phyloP scores from a whole-genome alignment of 1,140 invertebrate genomes.

The Argopecten irradians region DNA sequence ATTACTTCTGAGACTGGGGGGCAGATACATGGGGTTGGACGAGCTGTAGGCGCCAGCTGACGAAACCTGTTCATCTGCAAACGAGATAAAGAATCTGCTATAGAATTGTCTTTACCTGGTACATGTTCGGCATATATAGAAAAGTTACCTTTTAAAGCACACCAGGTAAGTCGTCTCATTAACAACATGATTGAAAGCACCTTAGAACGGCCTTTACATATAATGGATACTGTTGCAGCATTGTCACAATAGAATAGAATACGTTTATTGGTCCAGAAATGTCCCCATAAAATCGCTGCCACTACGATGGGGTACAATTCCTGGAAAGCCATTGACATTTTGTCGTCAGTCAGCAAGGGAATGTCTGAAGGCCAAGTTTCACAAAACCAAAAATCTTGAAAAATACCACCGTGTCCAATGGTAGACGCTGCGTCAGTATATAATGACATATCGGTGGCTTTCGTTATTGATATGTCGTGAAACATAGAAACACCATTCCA shows the following conservation, averaged over 20 bases:
- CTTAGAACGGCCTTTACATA: neutral
- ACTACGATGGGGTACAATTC: neutral
- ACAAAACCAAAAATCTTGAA: neutral
- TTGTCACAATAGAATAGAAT: slow-evolving; percentile 35
- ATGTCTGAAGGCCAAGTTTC: neutral
- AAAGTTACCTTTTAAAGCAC: slow-evolving; percentile 22
- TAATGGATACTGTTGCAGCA: neutral
- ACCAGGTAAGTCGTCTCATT: slow-evolving; percentile 1
- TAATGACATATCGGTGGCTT: too few species aligned
- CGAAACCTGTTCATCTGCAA: neutral
- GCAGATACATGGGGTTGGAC: neutral
- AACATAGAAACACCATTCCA: too few species aligned
- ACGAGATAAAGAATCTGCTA: neutral
- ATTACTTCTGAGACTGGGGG: neutral
- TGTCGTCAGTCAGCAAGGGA: neutral
- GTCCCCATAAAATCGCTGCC: neutral
- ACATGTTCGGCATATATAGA: slow-evolving; percentile 27
- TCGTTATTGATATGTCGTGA: too few species aligned
- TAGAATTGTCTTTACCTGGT: neutral
- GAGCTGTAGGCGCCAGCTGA: neutral
- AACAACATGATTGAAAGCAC: slow-evolving; percentile 18
- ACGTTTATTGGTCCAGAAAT: neutral
- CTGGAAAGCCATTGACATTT: neutral
- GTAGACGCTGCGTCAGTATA: too few species aligned
- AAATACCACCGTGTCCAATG: neutral